These are phyloP conservation scores for Brachionus plicatilis DNA, from an alignment of 1,140 invertebrate genomes.

Conservation along the genomic window DNA sequence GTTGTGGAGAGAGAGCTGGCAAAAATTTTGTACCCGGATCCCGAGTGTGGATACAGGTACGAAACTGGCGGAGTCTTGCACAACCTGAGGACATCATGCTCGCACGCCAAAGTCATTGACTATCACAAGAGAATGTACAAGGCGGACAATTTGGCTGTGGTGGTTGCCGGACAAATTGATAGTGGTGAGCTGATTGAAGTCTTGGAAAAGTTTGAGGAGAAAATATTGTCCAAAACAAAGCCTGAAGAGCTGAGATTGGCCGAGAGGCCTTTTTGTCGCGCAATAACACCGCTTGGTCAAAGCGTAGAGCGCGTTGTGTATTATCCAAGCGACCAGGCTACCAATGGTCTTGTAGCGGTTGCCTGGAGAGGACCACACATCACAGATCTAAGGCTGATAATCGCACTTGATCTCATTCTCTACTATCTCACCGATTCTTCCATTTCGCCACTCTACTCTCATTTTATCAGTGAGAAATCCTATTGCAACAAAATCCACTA, in stretches of 20 bases:
- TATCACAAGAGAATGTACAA: constrained; percentile 82
- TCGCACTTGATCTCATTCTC: constrained; percentile 66
- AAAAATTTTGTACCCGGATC: constrained; percentile 68
- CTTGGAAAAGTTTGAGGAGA: constrained; percentile 68
- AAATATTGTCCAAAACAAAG: constrained; percentile 69
- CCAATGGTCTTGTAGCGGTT: constrained; percentile 70
- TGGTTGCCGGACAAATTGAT: constrained; percentile 74
- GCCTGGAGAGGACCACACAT: constrained; percentile 72
- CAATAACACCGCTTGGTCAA: constrained; percentile 63
- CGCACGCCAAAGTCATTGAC: constrained; percentile 61
- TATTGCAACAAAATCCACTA: constrained; percentile 63
- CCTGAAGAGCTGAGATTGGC: not conserved
- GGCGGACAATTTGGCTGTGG: constrained; percentile 78
- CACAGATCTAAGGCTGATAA: constrained; percentile 55
- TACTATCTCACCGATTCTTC: constrained; percentile 78
- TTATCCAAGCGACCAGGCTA: constrained; percentile 71
- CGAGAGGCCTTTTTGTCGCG: not conserved
- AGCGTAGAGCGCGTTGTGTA: constrained; percentile 58
- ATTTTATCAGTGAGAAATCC: constrained; percentile 74
- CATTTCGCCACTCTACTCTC: constrained; percentile 72
- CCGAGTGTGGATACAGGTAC: constrained; percentile 72
- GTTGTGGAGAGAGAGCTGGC: constrained; percentile 61
- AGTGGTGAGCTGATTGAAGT: constrained; percentile 70
- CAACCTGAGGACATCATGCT: constrained; percentile 63
- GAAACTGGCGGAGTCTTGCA: constrained; percentile 75